These are phyloP conservation scores for Carassius auratus DNA, from an alignment of 2,113 vertebrate species.

Conservation along the genomic window DNA sequence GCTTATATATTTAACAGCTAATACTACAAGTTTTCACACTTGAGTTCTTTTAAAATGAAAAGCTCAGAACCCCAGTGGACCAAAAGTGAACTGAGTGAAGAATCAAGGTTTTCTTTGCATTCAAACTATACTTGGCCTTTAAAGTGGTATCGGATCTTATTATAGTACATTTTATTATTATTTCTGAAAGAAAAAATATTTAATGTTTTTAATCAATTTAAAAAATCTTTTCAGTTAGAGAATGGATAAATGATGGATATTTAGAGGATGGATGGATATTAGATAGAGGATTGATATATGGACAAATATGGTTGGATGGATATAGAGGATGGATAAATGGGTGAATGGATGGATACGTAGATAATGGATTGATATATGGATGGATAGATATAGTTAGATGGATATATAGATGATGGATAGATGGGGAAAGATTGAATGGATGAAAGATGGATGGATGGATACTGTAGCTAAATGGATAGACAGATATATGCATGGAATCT, in stretches of 20 bases:
- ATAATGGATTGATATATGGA: neutral
- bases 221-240: too few species aligned
- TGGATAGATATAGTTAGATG: neutral
- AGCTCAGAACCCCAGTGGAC: neutral
- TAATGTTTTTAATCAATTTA: too few species aligned
- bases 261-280: too few species aligned
- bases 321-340: neutral
- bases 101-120: slow-evolving; percentile 32
- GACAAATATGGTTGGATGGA: neutral
- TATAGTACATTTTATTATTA: neutral
- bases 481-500: too few species aligned
- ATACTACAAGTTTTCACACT: neutral
- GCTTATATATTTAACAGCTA: slow-evolving; percentile 32
- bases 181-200: neutral
- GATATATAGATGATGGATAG: neutral
- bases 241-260: too few species aligned
- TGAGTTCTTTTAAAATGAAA: neutral
- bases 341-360: neutral
- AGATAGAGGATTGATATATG: neutral
- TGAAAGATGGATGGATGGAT: too few species aligned
- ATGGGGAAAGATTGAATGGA: too few species aligned
- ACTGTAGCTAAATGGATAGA: too few species aligned
- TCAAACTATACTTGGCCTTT: neutral
- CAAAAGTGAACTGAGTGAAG: neutral
- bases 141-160: neutral